Conservation (phyloP, 2,888 invertebrate genomes). For the Xylota sylvarum region DNA sequence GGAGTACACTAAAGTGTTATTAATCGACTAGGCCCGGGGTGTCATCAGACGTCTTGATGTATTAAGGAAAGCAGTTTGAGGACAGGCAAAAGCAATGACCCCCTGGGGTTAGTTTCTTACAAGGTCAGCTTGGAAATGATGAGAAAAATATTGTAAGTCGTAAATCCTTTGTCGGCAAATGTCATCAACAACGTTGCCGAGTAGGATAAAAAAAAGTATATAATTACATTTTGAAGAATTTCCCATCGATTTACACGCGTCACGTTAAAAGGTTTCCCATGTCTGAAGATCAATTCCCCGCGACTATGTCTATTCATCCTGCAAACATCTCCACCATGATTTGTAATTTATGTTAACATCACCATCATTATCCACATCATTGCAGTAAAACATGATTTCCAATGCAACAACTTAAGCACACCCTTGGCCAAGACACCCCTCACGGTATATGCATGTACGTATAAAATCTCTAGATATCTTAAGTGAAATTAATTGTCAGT, state of each 20-base stretch:
- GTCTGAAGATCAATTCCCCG: constrained; percentile 34
- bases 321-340: constrained; percentile 34
- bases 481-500: constrained; percentile 76
- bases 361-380: constrained; percentile 61
- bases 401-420: constrained; percentile 46
- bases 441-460: too few species aligned
- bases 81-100: too few species aligned
- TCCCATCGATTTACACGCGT: constrained; percentile 7
- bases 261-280: constrained; percentile 60
- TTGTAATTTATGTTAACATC: constrained; percentile 68
- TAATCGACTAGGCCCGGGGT: constrained; percentile 53
- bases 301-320: neutral
- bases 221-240: constrained; percentile 11
- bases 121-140: too few species aligned
- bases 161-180: neutral
- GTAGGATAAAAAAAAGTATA: too few species aligned
- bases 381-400: constrained; percentile 52
- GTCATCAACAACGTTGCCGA: neutral
- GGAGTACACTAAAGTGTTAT: constrained; percentile 49
- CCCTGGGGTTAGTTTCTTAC: too few species aligned
- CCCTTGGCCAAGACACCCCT: constrained; percentile 27
- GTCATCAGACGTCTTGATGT: constrained; percentile 29
- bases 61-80: neutral
- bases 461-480: constrained; percentile 52
- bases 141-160: too few species aligned